These are phyloP conservation scores for Caenorhabditis sp. DNA, from an alignment of 2,888 invertebrate genomes.

Conservation along the genomic window DNA sequence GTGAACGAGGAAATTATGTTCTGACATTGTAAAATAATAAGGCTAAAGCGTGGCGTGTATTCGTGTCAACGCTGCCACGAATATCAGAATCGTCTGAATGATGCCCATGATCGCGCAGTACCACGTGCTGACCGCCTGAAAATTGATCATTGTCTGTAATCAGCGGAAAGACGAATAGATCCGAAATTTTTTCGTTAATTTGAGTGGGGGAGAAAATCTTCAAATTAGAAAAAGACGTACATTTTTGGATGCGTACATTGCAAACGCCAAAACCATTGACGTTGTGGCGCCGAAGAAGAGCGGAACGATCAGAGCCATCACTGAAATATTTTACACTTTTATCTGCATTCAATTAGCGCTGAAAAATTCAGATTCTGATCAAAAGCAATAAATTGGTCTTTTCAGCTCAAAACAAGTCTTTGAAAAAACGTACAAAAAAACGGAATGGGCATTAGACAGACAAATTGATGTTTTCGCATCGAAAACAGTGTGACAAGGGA, in stretches of 20 bases:
- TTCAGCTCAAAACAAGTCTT: not conserved
- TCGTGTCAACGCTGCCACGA: constrained; percentile 67
- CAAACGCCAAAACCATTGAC: constrained; percentile 62
- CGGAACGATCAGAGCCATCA: constrained; percentile 64
- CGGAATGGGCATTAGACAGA: constrained; percentile 58
- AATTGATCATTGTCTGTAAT: too few species aligned
- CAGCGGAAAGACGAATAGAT: too few species aligned
- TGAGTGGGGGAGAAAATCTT: not conserved
- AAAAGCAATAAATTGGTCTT: too few species aligned
- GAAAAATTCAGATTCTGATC: not conserved
- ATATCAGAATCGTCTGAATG: constrained; percentile 68
- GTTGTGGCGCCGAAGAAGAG: constrained; percentile 62
- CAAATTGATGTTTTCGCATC: constrained; percentile 72
- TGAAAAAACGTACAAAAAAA: constrained; percentile 53
- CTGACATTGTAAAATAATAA: not conserved
- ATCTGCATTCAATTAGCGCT: not conserved
- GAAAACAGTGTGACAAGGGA: constrained; percentile 66
- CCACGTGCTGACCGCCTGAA: constrained; percentile 66
- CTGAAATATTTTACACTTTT: constrained; percentile 33
- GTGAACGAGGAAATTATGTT: too few species aligned
- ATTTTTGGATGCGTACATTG: constrained; percentile 59
- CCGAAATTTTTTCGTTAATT: too few species aligned
- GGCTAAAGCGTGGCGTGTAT: constrained; percentile 71
- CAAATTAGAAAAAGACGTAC: constrained; percentile 1
- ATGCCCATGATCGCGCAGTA: constrained; percentile 71